A percentile compares a stretch with the other conserved stretches of the same genome.
phyloP scores from a whole-genome alignment of 2,113 vertebrate species.

The Rhipidura dahli region DNA sequence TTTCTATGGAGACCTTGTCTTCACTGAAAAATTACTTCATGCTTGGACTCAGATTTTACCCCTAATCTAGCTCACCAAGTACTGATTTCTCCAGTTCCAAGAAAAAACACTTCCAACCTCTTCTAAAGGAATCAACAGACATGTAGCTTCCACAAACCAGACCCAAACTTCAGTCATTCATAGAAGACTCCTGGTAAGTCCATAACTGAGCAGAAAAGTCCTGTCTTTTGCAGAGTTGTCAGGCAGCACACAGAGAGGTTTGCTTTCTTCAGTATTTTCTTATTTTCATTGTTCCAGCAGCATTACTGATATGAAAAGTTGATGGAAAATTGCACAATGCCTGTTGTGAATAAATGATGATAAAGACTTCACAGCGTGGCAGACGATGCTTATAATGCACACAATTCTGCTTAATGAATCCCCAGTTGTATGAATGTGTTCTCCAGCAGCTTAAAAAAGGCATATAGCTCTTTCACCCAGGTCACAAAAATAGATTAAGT shows the following conservation, averaged over 20 bases:
- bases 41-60: not conserved
- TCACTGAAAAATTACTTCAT: not conserved
- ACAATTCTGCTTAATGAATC: not conserved
- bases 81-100: not conserved
- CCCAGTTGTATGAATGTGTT: not conserved
- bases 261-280: not conserved
- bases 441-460: not conserved
- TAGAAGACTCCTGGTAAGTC: not conserved
- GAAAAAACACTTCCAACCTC: not conserved
- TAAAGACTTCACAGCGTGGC: not conserved
- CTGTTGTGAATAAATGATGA: not conserved
- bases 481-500: constrained; percentile 9
- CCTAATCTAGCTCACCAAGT: not conserved
- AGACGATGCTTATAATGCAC: not conserved
- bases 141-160: not conserved
- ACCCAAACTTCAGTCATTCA: not conserved
- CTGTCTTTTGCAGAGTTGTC: not conserved
- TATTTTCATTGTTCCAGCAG: not conserved
- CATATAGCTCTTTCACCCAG: not conserved
- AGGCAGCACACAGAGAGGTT: not conserved
- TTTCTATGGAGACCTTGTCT: not conserved
- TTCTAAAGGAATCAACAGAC: not conserved
- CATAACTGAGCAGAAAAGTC: not conserved
- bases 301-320: not conserved
- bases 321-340: not conserved